Base-by-base conservation (phyloP, 2,888 invertebrate genomes). In the Limnephilus lunatus region DNA sequence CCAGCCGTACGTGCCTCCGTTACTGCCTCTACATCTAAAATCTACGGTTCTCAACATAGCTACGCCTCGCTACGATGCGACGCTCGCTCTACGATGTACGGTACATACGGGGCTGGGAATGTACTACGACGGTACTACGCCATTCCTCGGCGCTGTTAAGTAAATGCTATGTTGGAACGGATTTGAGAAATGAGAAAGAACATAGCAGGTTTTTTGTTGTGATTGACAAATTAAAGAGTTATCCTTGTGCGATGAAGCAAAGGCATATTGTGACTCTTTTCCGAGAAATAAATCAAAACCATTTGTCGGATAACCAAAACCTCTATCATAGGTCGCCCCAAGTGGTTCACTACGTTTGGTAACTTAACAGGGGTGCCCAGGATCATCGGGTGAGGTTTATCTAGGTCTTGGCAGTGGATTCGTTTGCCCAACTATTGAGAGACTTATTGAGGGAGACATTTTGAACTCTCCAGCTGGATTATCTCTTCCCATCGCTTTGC, bases 1-100 rank as follows among this genome's bases (percentile, higher is more conserved):
- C 86, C 86, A 30, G 86, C n/a, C 5, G 48, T 30, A 86, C 86
- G 86, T 86, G 86, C 86, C 86, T 44, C 86, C 35, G 86, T 86
- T 86, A 86, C 86, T 83, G 83, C 35, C 83, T 83, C 83, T 5
- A 35, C 83, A 83, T 83, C 83, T 25, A 35, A 35, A 35, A 83
- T 83, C 83, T 25, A 35, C 19, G 35, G 35, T 35, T 68, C 68
- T 68, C 68, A 25, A 68, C 68, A 25, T 68, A 68, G 25, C 68
- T 68, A 53, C 53, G 19, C 53, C 4, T 53, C 4, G 53, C 53
- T 53, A 68, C 68, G 68, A 68, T 68, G 68, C 68, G 25, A 68
- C n/a, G 68, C 68, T n/a, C 68, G 25, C 68, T 68, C 68, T 68
- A n/a, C 68, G 68, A 68, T 68, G 68, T n/a, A n/a, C n/a, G 68